phyloP scores from a whole-genome alignment of 2,113 vertebrate genomes.

The Mionectes macconnelli region DNA sequence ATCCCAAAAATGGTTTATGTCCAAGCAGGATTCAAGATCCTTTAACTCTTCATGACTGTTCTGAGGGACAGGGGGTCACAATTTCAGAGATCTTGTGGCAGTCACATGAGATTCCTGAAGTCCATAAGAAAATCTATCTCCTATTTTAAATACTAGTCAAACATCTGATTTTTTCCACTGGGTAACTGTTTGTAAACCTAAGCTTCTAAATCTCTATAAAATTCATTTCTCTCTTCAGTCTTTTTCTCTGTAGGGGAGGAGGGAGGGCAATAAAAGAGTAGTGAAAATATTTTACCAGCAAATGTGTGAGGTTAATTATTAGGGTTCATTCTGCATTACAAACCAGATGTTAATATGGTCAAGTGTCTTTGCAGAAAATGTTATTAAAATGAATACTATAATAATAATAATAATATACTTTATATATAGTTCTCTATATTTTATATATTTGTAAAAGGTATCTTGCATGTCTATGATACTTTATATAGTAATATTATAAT shows the following conservation, averaged over 20 bases:
- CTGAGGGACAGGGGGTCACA: rapidly evolving
- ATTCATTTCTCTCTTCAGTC: neutral
- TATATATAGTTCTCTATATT: neutral
- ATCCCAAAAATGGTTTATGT: neutral
- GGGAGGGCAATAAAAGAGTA: neutral
- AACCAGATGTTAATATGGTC: neutral
- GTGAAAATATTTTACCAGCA: neutral
- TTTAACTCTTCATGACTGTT: neutral
- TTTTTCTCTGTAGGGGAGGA: neutral
- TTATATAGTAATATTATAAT: neutral
- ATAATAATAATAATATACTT: neutral
- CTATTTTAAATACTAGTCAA: neutral
- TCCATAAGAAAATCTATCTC: neutral
- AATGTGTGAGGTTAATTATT: neutral
- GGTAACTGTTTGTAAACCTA: neutral
- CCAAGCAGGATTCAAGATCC: neutral
- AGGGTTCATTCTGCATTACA: neutral
- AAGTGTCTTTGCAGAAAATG: neutral
- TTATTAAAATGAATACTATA: neutral
- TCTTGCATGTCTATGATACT: neutral
- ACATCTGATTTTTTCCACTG: neutral
- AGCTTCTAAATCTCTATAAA: neutral
- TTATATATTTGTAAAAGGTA: neutral
- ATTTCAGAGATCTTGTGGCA: neutral
- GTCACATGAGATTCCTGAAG: neutral